phyloP scores from a whole-genome alignment of 2,113 vertebrate species.

The Vidua macroura region DNA sequence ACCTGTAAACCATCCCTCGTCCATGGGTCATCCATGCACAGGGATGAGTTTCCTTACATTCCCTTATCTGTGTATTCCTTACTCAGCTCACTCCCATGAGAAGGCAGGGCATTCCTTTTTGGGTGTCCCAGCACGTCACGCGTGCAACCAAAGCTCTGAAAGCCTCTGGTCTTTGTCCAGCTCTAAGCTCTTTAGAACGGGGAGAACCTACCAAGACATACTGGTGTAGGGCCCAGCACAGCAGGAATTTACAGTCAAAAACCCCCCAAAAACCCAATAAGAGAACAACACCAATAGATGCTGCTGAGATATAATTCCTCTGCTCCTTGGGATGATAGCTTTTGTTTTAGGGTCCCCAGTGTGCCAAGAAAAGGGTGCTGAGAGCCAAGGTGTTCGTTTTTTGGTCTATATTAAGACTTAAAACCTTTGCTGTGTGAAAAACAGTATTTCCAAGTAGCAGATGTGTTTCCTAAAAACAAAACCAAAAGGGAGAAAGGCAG shows the following conservation, averaged over 20 bases:
- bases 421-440: neutral
- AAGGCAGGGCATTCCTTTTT: neutral
- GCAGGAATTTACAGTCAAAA: neutral
- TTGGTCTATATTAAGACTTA: fast-evolving
- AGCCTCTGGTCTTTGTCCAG: neutral
- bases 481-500: neutral
- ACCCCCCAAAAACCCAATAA: fast-evolving
- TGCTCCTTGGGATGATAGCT: neutral
- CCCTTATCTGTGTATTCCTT: neutral
- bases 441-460: neutral
- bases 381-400: neutral
- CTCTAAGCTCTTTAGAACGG: neutral
- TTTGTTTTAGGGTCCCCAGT: neutral
- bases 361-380: neutral
- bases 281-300: neutral
- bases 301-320: neutral
- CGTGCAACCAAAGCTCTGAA: neutral
- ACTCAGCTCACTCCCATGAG: neutral
- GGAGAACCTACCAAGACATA: neutral
- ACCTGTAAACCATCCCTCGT: neutral
- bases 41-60: neutral
- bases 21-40: fast-evolving
- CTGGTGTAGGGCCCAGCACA: neutral
- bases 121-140: neutral
- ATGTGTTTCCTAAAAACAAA: neutral